These are phyloP conservation scores for Okamejei kenojei DNA, from an alignment of 2,797 vertebrate genomes.

Conservation along the genomic window DNA sequence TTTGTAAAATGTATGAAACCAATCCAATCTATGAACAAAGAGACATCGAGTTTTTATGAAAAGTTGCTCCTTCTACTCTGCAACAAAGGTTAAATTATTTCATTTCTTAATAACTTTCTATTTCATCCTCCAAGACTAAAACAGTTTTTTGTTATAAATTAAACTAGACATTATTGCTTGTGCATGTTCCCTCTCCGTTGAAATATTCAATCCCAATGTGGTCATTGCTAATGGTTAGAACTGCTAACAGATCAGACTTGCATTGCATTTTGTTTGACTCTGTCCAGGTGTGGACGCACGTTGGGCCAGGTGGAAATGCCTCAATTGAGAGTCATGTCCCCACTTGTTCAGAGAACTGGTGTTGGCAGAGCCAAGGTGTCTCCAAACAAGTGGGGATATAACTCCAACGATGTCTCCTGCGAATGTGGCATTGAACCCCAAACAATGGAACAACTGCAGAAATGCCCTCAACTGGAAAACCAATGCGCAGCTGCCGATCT, in stretches of 20 bases:
- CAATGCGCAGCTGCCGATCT: too few species aligned
- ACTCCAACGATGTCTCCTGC: too few species aligned
- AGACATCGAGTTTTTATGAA: neutral
- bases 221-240: neutral
- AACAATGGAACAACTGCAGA: too few species aligned
- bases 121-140: conserved; percentile 1
- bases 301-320: too few species aligned
- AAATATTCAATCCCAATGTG: neutral
- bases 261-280: neutral
- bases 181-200: neutral
- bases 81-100: neutral
- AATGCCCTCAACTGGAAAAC: too few species aligned
- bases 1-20: neutral
- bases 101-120: conserved; percentile 1
- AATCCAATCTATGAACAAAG: neutral
- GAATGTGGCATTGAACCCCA: too few species aligned
- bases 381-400: too few species aligned
- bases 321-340: too few species aligned
- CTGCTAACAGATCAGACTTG: neutral
- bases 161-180: neutral
- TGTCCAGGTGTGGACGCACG: too few species aligned
- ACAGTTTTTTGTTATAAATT: neutral
- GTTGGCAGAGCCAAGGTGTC: too few species aligned
- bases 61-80: neutral
- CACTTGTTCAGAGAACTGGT: too few species aligned